A percentile compares a stretch with the other conserved stretches of the same genome.
These are phyloP conservation scores for Cyanoderma ruficeps DNA, from an alignment of 2,113 vertebrate species.

Conservation along the genomic window DNA sequence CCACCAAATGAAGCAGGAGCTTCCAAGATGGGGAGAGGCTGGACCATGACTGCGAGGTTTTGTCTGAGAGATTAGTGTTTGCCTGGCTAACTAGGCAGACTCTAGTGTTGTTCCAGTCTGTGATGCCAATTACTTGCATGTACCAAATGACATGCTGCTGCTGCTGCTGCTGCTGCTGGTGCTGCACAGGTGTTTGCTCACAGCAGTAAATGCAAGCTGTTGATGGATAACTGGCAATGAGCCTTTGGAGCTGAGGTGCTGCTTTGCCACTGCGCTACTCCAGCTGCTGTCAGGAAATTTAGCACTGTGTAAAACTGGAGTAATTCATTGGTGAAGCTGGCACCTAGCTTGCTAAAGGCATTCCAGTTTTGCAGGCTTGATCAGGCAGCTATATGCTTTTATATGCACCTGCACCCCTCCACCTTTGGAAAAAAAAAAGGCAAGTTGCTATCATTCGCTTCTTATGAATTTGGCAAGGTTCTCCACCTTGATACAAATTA, in stretches of 20 bases:
- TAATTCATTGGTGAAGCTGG: background rate
- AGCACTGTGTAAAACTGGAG: background rate
- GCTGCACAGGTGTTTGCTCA: slow-evolving; percentile 35
- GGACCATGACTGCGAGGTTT: background rate
- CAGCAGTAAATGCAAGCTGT: slow-evolving; percentile 3
- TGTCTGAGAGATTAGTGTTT: background rate
- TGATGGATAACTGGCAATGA: background rate
- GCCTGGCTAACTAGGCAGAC: background rate
- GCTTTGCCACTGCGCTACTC: slow-evolving; percentile 20
- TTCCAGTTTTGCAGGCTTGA: background rate
- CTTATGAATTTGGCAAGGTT: background rate
- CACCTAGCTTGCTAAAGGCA: background rate
- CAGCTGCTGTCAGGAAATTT: slow-evolving; percentile 5
- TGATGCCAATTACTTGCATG: slow-evolving; percentile 41
- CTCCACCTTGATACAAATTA: background rate
- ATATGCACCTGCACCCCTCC: background rate
- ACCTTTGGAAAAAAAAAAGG: background rate
- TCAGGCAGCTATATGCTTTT: background rate
- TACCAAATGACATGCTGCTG: slow-evolving; percentile 20
- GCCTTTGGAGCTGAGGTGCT: background rate
- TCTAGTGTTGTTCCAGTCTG: background rate
- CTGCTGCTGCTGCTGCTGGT: background rate
- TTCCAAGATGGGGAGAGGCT: slow-evolving; percentile 56
- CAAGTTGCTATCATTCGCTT: background rate
- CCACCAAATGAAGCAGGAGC: slow-evolving; percentile 71